Evolutionary conservation across 2,797 vertebrate species (phyloP).

Genomic region (Cyprinella venusta): DNA sequence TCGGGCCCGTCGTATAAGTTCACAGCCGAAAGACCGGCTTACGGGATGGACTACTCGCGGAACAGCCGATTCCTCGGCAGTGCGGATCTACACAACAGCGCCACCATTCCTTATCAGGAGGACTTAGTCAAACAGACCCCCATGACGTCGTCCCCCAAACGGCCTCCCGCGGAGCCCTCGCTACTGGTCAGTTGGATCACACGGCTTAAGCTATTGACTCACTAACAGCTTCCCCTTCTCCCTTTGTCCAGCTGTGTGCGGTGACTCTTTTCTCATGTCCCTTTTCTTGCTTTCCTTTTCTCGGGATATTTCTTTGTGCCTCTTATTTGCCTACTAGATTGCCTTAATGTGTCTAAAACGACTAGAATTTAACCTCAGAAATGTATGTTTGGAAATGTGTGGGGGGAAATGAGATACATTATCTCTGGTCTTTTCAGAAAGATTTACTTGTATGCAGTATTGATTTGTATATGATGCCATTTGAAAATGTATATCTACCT

Average conservation of each 20-base stretch:
- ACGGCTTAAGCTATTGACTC: slow-evolving; percentile 89
- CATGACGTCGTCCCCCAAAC: slow-evolving; percentile 70
- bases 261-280: slow-evolving; percentile 38
- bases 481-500: slow-evolving; percentile 52
- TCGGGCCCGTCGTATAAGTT: slow-evolving; percentile 74
- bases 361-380: slow-evolving; percentile 18
- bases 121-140: slow-evolving; percentile 77
- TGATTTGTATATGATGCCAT: slow-evolving; percentile 16
- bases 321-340: slow-evolving; percentile 40
- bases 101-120: slow-evolving; percentile 90
- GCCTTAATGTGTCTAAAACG: slow-evolving; percentile 33
- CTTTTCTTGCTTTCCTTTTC: slow-evolving; percentile 22
- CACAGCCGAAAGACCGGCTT: slow-evolving; percentile 76
- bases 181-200: slow-evolving; percentile 88
- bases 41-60: slow-evolving; percentile 86
- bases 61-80: slow-evolving; percentile 84
- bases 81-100: slow-evolving; percentile 86
- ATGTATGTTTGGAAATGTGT: slow-evolving; percentile 53
- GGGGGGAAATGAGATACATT: background rate
- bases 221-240: slow-evolving; percentile 73
- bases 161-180: slow-evolving; percentile 77
- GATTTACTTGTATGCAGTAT: background rate
- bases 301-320: slow-evolving; percentile 24
- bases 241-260: slow-evolving; percentile 43
- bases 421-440: slow-evolving; percentile 20